Base-by-base conservation (phyloP, 92 coral and sea anemone genomes). In the Isaurus tuberculatus region DNA sequence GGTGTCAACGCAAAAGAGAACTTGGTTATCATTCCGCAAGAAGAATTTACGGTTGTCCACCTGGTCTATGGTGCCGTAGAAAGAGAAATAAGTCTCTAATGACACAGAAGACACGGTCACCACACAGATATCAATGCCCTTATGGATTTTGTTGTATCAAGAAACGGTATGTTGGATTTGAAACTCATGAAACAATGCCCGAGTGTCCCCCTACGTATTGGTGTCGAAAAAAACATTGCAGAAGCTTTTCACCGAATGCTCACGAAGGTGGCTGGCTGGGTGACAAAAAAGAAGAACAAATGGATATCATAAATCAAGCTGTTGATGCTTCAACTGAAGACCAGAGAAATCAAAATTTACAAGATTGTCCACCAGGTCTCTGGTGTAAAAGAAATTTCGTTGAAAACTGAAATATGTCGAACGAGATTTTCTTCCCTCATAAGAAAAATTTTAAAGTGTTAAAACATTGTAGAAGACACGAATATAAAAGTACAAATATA, bases 31-130 rank as follows among this genome's bases (percentile, higher is more conserved):
- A 53, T 2, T 74, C 80, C 17, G 65, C 3, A 16, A 30, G 58
- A 26, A 36, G 7, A 16, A 32, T 60, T 42, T 23, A 80, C 31
- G 79, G 85, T 25, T 93, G 97, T 37, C 97, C 97, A 32, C 97
- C 97, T 2, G 97, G 97, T n/a, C 73, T 91, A 28, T 93, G 94
- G 97, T 93, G 97, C 67, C 94, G 97, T 4, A 92, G 85, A 69
- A 83, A 87, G 60, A 61, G 65, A 17, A n/a, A 1, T 19, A 37
- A 30, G 9, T 4, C 32, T 19, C 48, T 22, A 8, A 85, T 30
- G n/a, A 28, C 53, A 37, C 79, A n/a, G 6, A 44, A 36, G 16
- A 27, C 20, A 55, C 64, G 49, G 36, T 77, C 68, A 14, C 51
- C 68, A 60, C 70, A 31, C 48, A 77, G 58, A 77, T 23, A 11